Evolutionary conservation across 2,888 invertebrate species (phyloP).

Genomic region (Eupithecia vulgata): DNA sequence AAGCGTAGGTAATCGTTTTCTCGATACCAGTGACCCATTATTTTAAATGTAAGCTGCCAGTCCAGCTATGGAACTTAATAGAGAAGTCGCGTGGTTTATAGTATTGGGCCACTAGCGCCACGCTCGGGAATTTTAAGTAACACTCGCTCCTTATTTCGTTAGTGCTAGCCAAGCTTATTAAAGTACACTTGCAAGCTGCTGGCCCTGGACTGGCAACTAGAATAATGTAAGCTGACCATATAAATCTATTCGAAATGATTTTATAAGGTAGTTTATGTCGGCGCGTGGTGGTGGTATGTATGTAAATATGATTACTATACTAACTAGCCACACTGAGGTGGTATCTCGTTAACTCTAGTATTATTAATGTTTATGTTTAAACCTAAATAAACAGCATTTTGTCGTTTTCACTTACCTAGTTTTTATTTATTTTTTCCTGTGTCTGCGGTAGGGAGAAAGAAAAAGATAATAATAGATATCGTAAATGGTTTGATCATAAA

Average conservation of each 20-base stretch:
- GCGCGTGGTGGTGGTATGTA: slow-evolving; percentile 30
- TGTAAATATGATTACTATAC: slow-evolving; percentile 14
- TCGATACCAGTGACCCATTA: not conserved
- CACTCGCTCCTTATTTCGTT: not conserved
- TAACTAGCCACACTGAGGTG: slow-evolving; percentile 2
- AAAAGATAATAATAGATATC: not conserved
- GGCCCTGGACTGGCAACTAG: not conserved
- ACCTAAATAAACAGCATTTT: slow-evolving; percentile 46
- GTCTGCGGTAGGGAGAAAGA: not conserved
- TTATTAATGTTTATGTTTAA: slow-evolving; percentile 45
- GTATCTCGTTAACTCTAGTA: slow-evolving; percentile 35
- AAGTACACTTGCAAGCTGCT: not conserved
- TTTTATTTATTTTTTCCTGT: slow-evolving; percentile 27
- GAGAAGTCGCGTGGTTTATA: not conserved
- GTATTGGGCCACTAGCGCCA: not conserved
- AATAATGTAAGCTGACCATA: not conserved
- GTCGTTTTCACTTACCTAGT: slow-evolving; percentile 29
- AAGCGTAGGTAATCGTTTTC: not conserved
- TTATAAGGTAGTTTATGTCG: not conserved
- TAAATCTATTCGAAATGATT: not conserved
- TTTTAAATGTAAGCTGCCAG: not conserved
- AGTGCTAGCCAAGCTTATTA: not conserved
- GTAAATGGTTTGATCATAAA: too few species aligned
- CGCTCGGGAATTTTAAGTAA: not conserved
- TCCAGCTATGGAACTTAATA: not conserved